Conservation (phyloP, 2,113 vertebrate species). For the Amia ocellicauda region DNA sequence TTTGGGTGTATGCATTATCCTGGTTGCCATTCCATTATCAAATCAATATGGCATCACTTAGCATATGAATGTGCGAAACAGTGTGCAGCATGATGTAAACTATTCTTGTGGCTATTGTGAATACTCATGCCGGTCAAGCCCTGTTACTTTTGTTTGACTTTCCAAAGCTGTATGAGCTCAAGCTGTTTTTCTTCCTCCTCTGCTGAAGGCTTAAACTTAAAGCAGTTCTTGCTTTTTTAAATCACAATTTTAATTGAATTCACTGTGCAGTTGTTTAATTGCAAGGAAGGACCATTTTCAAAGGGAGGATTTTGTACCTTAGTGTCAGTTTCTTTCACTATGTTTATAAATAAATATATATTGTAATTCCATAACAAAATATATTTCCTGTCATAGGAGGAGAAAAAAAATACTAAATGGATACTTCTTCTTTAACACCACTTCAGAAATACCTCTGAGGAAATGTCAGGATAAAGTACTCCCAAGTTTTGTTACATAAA, state of each 20-base stretch:
- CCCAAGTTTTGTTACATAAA: too few species aligned
- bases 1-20: constrained; percentile 5
- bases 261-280: not conserved
- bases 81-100: constrained; percentile 4
- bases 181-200: constrained; percentile 42
- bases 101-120: constrained; percentile 15
- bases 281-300: not conserved
- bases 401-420: too few species aligned
- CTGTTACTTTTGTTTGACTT: constrained; percentile 51
- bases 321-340: too few species aligned
- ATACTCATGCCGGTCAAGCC: constrained; percentile 44
- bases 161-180: constrained; percentile 38
- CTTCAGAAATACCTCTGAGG: too few species aligned
- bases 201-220: constrained; percentile 19
- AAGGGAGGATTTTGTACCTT: too few species aligned
- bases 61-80: constrained; percentile 45
- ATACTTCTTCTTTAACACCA: too few species aligned
- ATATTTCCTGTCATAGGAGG: too few species aligned
- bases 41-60: constrained; percentile 17
- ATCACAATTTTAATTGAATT: not conserved
- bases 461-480: too few species aligned
- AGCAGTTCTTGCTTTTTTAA: too few species aligned
- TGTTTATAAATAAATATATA: too few species aligned
- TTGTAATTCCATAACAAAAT: too few species aligned
- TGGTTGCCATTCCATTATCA: constrained; percentile 1